These are phyloP conservation scores for Cyprinella venusta DNA, from an alignment of 2,797 vertebrate species.

Conservation along the genomic window DNA sequence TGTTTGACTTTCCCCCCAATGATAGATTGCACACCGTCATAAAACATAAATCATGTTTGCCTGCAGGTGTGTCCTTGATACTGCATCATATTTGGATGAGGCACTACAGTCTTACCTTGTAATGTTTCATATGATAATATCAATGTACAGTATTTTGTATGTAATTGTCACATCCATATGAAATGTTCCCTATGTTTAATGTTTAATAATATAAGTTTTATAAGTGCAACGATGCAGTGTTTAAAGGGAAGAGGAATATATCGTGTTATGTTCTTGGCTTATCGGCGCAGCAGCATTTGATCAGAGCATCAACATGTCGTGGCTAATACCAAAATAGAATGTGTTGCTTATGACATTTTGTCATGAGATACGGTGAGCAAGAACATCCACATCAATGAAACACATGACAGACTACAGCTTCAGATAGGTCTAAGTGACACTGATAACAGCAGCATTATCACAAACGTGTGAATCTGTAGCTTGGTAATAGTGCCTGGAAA, in stretches of 20 bases:
- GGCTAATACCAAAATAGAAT: conserved; percentile 44
- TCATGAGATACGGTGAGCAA: conserved; percentile 34
- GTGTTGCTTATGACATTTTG: conserved; percentile 43
- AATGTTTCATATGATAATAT: background rate
- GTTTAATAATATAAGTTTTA: background rate
- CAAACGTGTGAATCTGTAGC: conserved; percentile 62
- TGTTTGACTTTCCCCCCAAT: conserved; percentile 5
- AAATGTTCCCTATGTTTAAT: background rate
- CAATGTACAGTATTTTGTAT: background rate
- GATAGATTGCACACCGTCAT: conserved; percentile 16
- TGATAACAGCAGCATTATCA: conserved; percentile 71
- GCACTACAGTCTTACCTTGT: background rate
- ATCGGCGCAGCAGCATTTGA: background rate
- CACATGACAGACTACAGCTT: conserved; percentile 39
- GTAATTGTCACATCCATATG: background rate
- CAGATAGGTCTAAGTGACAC: conserved; percentile 50
- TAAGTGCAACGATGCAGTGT: background rate
- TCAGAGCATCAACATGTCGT: conserved; percentile 25
- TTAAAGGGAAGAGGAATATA: background rate
- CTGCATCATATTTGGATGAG: background rate
- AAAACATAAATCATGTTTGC: conserved; percentile 9
- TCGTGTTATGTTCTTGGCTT: background rate
- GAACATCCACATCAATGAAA: conserved; percentile 51
- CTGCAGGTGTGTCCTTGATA: conserved; percentile 7
- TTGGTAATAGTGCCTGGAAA: conserved; percentile 68